These are phyloP conservation scores for Philereme vetulata DNA, from an alignment of 2,888 invertebrate species.

Conservation along the genomic window DNA sequence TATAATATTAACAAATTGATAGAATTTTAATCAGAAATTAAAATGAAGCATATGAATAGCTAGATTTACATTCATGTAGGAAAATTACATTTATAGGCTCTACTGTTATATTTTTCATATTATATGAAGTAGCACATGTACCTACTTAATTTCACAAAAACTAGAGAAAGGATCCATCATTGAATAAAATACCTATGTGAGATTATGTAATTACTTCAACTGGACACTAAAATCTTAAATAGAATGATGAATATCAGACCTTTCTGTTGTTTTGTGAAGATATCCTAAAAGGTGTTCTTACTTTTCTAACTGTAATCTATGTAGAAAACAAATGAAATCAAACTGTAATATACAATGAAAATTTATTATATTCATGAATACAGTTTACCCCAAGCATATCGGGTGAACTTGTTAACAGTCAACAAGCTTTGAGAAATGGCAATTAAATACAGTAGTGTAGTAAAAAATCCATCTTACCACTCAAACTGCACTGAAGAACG, in stretches of 20 bases:
- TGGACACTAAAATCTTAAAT: neutral
- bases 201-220: neutral
- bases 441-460: no score
- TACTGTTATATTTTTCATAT: slow-evolving; percentile 14
- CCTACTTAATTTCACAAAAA: neutral
- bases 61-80: slow-evolving; percentile 13
- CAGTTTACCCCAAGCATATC: no score
- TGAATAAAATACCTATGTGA: neutral
- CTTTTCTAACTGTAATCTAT: slow-evolving; percentile 12
- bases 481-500: no score
- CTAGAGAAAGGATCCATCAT: slow-evolving; percentile 13
- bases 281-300: slow-evolving; percentile 11
- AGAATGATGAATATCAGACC: neutral
- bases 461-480: no score
- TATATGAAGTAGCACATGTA: slow-evolving; percentile 26
- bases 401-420: no score
- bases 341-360: no score
- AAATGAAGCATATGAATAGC: slow-evolving; percentile 2
- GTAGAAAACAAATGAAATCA: slow-evolving; percentile 22
- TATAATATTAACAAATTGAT: slow-evolving; percentile 1
- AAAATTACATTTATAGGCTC: slow-evolving; percentile 11
- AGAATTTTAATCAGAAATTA: slow-evolving; percentile 5
- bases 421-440: no score
- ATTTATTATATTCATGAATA: no score
- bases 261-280: slow-evolving; percentile 20